Conservation (phyloP, 2,888 invertebrate species). For the Drosophila paramelanica region DNA sequence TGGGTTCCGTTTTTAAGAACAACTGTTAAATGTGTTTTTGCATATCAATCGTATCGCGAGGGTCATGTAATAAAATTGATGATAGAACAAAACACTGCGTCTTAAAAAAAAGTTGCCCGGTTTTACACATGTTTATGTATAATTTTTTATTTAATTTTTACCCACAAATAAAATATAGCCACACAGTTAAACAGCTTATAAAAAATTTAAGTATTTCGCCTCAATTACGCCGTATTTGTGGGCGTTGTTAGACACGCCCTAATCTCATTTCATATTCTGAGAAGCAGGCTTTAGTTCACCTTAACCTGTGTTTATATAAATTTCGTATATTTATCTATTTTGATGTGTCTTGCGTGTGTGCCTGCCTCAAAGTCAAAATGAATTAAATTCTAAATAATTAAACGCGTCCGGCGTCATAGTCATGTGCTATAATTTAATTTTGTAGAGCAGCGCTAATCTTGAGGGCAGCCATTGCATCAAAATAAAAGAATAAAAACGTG, state of each 20-base stretch:
- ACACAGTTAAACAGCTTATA: not conserved
- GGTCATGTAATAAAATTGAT: slow-evolving; percentile 34
- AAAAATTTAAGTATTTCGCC: not conserved
- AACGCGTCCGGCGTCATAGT: not conserved
- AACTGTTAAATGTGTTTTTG: slow-evolving; percentile 5
- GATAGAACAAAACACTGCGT: not conserved
- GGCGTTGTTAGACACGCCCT: slow-evolving; percentile 1
- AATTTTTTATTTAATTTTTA: too few relatives aligned
- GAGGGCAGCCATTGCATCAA: slow-evolving; percentile 2
- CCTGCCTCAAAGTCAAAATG: not conserved
- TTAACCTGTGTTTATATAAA: not conserved
- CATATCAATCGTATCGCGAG: slow-evolving; percentile 38
- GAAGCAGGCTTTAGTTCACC: not conserved
- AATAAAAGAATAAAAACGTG: not conserved
- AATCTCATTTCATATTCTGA: not conserved
- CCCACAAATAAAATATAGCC: not conserved
- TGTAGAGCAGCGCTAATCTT: slow-evolving; percentile 2
- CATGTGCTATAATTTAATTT: slow-evolving; percentile 11
- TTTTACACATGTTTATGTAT: not conserved
- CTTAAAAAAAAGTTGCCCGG: not conserved
- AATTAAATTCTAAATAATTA: slow-evolving; percentile 31
- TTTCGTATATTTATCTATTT: not conserved
- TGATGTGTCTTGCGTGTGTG: slow-evolving; percentile 19
- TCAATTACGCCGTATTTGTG: not conserved
- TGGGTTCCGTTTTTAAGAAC: not conserved